Base-by-base conservation (phyloP, 23 tunicate species). In the Trididemnum miniatum region DNA sequence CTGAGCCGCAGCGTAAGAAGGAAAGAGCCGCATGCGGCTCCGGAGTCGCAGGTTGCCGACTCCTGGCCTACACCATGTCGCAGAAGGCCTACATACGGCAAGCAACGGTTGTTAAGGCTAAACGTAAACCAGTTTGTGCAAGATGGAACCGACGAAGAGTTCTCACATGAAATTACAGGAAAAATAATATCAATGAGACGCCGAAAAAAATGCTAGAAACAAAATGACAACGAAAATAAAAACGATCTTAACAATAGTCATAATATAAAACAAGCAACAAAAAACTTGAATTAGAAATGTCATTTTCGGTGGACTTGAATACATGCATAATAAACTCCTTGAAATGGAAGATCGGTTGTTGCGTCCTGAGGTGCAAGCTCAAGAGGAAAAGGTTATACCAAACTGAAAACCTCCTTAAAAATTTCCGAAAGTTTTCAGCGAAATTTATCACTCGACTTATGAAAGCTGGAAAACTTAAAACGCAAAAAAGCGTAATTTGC, bases 271-370 rank as follows among this genome's bases (percentile, higher is more conserved):
- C 4, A 20, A 23, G 4, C 20, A 4, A 15, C 28, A 4, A 23
- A 23, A 62, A 62, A 20, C 69, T 15, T 15, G 7, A 18, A 27
- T 15, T 5, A 62, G 23, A 24, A 62, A 62, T 62, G 25, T 62
- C 28, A 62, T 23, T 62, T 62, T 62, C 23, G 69, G 69, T 62
- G 69, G 27, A 18, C 23, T 62, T 62, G 69, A 62, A 23, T 27
- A 62, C 69, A 62, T 62, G 69, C 23, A 23, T 27, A 62, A 62
- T 18, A 62, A 62, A 62, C 7, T 18, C 28, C 69, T 62, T 62
- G 69, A 62, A 23, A 27, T 62, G 20, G 69, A 62, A 27, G 69
- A 62, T 62, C 69, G 23, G 69, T 62, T 62, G 69, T 62, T 62
- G 18, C 18, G 57, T 62, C 28, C 28, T 62, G 69, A 62, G 4